These are phyloP conservation scores for Rafetus swinhoei DNA, from an alignment of 2,113 vertebrate genomes.

Conservation along the genomic window DNA sequence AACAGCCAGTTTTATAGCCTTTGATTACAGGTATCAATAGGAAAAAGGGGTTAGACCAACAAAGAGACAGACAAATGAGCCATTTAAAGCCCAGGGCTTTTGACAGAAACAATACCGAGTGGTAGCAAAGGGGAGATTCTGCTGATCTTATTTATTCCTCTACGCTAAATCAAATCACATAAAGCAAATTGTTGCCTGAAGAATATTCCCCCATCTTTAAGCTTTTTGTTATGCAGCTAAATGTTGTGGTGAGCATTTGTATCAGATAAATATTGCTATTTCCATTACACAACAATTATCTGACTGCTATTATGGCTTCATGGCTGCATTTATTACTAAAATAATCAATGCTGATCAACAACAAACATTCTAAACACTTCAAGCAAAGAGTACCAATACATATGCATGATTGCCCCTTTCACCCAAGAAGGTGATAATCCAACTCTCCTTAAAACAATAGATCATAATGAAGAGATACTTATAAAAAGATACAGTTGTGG, in stretches of 20 bases:
- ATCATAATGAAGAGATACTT: too few relatives aligned
- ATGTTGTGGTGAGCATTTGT: neutral
- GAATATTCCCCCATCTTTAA: neutral
- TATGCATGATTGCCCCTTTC: neutral
- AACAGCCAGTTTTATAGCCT: neutral
- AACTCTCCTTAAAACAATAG: too few relatives aligned
- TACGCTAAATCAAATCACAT: neutral
- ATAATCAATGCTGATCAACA: neutral
- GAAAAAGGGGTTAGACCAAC: neutral
- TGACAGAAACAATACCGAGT: neutral
- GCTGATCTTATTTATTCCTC: neutral
- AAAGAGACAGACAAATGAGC: neutral
- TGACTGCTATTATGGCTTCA: neutral
- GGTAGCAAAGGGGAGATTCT: neutral
- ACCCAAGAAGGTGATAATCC: neutral
- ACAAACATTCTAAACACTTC: neutral
- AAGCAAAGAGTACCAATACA: neutral
- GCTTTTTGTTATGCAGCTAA: neutral
- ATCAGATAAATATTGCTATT: neutral
- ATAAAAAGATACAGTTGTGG: neutral
- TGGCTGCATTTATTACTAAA: neutral
- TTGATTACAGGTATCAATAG: neutral
- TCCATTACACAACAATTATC: neutral
- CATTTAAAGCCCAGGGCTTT: neutral
- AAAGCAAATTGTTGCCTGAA: neutral